Evolutionary conservation across 2,797 vertebrate genomes (phyloP).

Genomic region (Cyprinella venusta): DNA sequence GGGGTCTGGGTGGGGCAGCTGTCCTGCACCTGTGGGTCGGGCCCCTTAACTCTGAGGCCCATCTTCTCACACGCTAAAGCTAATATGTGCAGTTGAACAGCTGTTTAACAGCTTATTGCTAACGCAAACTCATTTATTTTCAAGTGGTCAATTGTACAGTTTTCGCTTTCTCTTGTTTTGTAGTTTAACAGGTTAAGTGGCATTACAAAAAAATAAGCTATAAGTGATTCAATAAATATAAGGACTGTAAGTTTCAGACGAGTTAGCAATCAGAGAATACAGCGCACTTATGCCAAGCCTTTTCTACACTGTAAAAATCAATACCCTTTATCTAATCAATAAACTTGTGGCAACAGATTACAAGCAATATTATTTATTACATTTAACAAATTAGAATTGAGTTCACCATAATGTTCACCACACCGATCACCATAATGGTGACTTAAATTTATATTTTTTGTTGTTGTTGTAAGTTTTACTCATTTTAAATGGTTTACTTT

Average conservation of each 20-base stretch:
- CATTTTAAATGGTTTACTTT: no score
- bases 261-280: background rate
- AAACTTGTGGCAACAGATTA: no score
- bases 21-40: constrained; percentile 60
- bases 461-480: no score
- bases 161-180: background rate
- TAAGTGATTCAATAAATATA: background rate
- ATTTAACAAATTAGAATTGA: no score
- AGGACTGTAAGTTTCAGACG: background rate
- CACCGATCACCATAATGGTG: no score
- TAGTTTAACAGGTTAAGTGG: background rate
- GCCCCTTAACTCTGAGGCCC: constrained; percentile 34
- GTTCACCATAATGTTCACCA: no score
- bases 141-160: background rate
- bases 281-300: background rate
- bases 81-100: constrained; percentile 1
- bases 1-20: constrained; percentile 57
- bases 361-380: no score
- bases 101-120: constrained; percentile 18
- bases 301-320: background rate
- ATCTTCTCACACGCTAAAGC: constrained; percentile 14
- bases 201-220: background rate
- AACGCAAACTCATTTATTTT: background rate
- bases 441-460: no score
- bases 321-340: no score